Base-by-base conservation (phyloP, 2,888 invertebrate species). In the Zygaena filipendulae region DNA sequence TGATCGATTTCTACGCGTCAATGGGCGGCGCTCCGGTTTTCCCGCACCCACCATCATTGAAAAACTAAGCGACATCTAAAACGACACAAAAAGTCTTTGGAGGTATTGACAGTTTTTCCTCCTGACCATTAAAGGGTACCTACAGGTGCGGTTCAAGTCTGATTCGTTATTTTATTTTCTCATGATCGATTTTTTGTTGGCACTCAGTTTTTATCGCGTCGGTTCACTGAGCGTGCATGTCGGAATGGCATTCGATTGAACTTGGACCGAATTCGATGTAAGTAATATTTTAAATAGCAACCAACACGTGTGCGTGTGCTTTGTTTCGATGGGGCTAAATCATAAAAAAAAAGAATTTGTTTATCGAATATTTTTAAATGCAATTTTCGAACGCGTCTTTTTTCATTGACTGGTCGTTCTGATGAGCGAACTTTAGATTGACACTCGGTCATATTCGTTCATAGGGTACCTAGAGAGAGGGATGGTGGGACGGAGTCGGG, bases 251-350 rank as follows among this genome's bases (percentile, higher is more conserved):
- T 44, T 43, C 38, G 35, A 45, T 40, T 45, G 56, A 55, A 66
- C 68, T 69, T 62, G 68, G 60, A 63, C 62, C 59, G 61, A 64
- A 61, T 60, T 59, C 48, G 42, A 41, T 52, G 46, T 57, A 59
- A 62, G 55, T 62, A 52, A 53, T 47, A 51, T 55, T 57, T 54
- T 32, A n/a, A n/a, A n/a, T n/a, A n/a, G n/a, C n/a, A n/a, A n/a
- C n/a, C n/a, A n/a, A n/a, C n/a, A n/a, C n/a, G n/a, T n/a, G n/a
- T n/a, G n/a, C n/a, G n/a, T n/a, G n/a, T n/a, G n/a, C n/a, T n/a
- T n/a, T n/a, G n/a, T n/a, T n/a, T n/a, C n/a, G n/a, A n/a, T n/a
- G n/a, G n/a, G n/a, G n/a, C n/a, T n/a, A n/a, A n/a, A n/a, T n/a
- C n/a, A n/a, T n/a, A n/a, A n/a, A n/a, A n/a, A n/a, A n/a, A n/a